These are phyloP conservation scores for Brachypalpus laphriformis DNA, from an alignment of 2,888 invertebrate genomes.

Conservation along the genomic window DNA sequence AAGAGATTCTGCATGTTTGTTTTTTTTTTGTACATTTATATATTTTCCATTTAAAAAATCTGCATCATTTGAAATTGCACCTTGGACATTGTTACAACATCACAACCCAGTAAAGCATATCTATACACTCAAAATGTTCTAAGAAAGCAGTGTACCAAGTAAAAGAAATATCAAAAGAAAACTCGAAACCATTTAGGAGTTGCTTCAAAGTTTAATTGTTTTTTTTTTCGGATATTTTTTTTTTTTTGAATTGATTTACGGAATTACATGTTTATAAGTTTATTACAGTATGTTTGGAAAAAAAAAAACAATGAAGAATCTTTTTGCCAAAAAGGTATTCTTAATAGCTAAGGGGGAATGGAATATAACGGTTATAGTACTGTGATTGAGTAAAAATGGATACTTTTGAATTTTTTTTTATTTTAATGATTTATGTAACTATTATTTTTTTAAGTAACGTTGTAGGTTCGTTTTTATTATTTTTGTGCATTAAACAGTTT, in stretches of 20 bases:
- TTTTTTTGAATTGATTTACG: conserved; percentile 50
- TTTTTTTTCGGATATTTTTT: conserved; percentile 74
- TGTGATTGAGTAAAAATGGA: conserved; percentile 1
- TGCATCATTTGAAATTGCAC: not conserved
- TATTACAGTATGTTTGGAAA: conserved; percentile 54
- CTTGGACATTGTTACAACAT: conserved; percentile 25
- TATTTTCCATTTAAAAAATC: not conserved
- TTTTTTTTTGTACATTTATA: conserved; percentile 8
- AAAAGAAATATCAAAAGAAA: conserved; percentile 20
- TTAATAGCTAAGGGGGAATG: conserved; percentile 28
- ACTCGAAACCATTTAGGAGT: conserved; percentile 36
- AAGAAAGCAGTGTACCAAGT: not conserved
- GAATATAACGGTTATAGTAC: not conserved
- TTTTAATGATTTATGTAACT: not conserved
- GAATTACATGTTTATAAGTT: conserved; percentile 60
- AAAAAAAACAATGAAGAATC: conserved; percentile 80
- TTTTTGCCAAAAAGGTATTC: conserved; percentile 80
- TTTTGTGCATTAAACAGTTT: not conserved
- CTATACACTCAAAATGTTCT: not conserved
- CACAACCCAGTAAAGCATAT: conserved; percentile 36
- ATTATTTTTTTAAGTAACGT: not conserved
- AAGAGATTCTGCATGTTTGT: conserved; percentile 80
- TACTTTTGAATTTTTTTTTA: not conserved
- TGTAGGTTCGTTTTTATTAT: no score
- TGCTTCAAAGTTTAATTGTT: conserved; percentile 60